Evolutionary conservation across 2,888 invertebrate species (phyloP), one percentile per base, ranked within the genome.

Genomic region (Eupithecia exiguata): DNA sequence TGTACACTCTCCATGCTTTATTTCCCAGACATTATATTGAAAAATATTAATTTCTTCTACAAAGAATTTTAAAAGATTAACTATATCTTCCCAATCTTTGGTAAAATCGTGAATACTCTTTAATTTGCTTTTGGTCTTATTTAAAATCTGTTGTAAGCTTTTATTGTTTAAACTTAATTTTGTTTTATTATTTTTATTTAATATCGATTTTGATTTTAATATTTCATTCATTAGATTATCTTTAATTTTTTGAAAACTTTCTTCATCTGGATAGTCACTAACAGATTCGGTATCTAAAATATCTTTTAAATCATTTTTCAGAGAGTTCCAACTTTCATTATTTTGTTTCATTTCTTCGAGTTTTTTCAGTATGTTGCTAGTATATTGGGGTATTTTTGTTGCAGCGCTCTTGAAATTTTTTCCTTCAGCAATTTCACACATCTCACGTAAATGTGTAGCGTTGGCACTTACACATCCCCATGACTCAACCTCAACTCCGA

Each of bases 71-170:
- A 72, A 63, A n/a, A 72, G 21, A 36, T 36, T 18, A 18, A 35
- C 49, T 36, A 72, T 68, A 9, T 72, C 38, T 6, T 35, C 14
- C 72, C 72, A 72, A 49, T 72, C 71, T 2, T 62, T 38, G 10
- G 65, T 35, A 36, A 43, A 49, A 65, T 70, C 70, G 30, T 21
- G 1, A 12, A 70, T 65, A 1, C 9, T 49, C 5, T 65, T 49
- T 36, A 65, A 36, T 70, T 70, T 46, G 36, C 14, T 46, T 65
- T 70, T 65, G 12, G 38, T 65, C 12, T 36, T 38, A n/a, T 35
- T 38, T 5, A 12, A 65, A 21, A 65, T 65, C 10, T 12, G 63
- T 21, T 65, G 35, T 65, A 65, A 30, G 38, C 1, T 36, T 65
- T 35, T 36, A 38, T n/a, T 65, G 12, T 35, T 65, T n/a, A 36